Evolutionary conservation across 2,797 vertebrate genomes (phyloP).

Genomic region (Ctenochaetus hawaiiensis): DNA sequence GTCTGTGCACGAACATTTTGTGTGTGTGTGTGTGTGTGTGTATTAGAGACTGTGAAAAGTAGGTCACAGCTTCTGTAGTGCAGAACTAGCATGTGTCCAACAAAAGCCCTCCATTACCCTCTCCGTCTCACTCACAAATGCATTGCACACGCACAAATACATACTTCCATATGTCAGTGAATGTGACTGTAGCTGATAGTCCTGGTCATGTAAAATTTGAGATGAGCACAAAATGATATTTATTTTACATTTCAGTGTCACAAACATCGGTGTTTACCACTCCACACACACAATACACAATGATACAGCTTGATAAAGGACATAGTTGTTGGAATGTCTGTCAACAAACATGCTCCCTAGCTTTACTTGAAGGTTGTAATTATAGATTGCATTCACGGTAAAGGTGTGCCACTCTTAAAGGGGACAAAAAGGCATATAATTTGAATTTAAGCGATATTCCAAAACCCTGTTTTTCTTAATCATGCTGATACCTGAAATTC

Average conservation of each 20-base stretch:
- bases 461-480: no score
- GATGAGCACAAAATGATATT: background rate
- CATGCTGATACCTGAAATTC: no score
- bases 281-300: background rate
- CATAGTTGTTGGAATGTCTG: conserved; percentile 6
- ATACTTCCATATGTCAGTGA: conserved; percentile 4
- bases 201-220: conserved; percentile 1
- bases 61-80: conserved; percentile 78
- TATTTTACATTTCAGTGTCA: background rate
- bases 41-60: conserved; percentile 72
- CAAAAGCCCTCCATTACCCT: conserved; percentile 61
- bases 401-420: background rate
- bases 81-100: conserved; percentile 70
- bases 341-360: conserved; percentile 11
- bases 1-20: conserved; percentile 2
- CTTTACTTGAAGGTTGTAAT: background rate
- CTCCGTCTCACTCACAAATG: conserved; percentile 39
- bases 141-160: conserved; percentile 15
- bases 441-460: no score
- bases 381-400: conserved; percentile 1
- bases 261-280: background rate
- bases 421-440: no score
- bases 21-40: conserved; percentile 40
- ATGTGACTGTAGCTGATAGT: conserved; percentile 12
- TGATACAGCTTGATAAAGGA: conserved; percentile 7